Conservation (phyloP, 2,888 invertebrate species). For the Sinohyriopsis cumingii region DNA sequence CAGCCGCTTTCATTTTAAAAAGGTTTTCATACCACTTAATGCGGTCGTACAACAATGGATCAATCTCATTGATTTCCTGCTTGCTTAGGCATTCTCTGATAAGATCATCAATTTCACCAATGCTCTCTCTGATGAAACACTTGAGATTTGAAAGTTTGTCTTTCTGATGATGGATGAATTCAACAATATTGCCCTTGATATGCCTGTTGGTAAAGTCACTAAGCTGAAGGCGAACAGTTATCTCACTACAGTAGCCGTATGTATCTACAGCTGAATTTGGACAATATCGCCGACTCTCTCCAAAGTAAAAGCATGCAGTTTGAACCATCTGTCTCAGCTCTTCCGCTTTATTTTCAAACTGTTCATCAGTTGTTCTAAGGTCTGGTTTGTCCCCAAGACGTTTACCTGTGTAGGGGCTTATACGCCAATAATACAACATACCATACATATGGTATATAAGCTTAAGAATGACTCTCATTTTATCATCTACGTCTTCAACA, state of each 20-base stretch:
- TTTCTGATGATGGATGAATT: constrained; percentile 6
- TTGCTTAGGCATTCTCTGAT: constrained; percentile 26
- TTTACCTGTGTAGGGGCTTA: constrained; percentile 22
- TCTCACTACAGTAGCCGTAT: constrained; percentile 18
- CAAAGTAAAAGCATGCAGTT: constrained; percentile 17
- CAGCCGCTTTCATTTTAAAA: constrained; percentile 14
- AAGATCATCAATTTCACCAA: constrained; percentile 21
- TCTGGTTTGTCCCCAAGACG: constrained; percentile 12
- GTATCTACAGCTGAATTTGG: constrained; percentile 17
- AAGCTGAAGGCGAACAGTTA: constrained; percentile 21
- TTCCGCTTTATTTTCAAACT: constrained; percentile 10
- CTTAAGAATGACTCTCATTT: constrained; percentile 21
- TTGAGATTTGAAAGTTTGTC: constrained; percentile 12
- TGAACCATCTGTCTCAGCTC: constrained; percentile 13
- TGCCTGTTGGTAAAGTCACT: constrained; percentile 32
- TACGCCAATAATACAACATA: constrained; percentile 15
- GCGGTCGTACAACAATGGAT: constrained; percentile 6
- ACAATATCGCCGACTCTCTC: constrained; percentile 12
- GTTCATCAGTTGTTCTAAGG: constrained; percentile 4
- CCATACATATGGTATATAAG: constrained; percentile 46
- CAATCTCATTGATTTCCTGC: constrained; percentile 21
- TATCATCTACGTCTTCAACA: constrained; percentile 19
- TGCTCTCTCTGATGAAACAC: constrained; percentile 20
- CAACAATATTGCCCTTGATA: constrained; percentile 14
- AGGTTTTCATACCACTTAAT: constrained; percentile 23